Evolutionary conservation across 1,140 invertebrate genomes (phyloP), one percentile per base, ranked within the genome.

Genomic region (Drosophila mayri): DNA sequence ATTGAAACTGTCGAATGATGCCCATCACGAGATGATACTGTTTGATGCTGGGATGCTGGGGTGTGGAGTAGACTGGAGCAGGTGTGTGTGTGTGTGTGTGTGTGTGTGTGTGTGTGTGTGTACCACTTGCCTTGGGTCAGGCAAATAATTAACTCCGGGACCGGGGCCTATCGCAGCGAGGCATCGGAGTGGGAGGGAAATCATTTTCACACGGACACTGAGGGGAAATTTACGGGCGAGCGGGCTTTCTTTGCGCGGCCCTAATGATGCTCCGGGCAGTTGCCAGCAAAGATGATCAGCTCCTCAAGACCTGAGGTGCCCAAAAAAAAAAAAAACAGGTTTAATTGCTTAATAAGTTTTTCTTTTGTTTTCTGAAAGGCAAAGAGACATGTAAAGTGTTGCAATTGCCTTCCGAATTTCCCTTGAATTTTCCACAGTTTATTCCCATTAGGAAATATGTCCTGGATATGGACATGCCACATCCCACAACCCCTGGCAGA

Each of bases 1-100:
- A 81, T 61, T 76, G 66, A 85, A 85, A 67, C 76, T 81, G 71
- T 83, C 77, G 77, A 83, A 76, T 74, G 57, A 46, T 67, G 54
- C 54, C 38, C 43, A 49, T 44, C 63, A 54, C 28, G 66, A 38
- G 52, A 49, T 66, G 38, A 41, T 22, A 49, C 18, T 63, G 61
- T 46, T 46, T 46, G 38, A 57, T 9, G 32, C n/a, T n/a, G 28
- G 25, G 18, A 38, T 28, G 25, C n/a, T 25, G 60, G 22, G 22
- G 30, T 20, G 58, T 5, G 12, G 37, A 6, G 37, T 41, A 7
- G 14, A n/a, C n/a, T 9, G 22, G 46, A 35, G 35, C 14, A 14
- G 32, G 22, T 47, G 25, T 30, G 8, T 11, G 14, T 43, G 22
- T 22, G 22, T 22, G 22, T 22, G 70, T 73, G 58, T 73, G 77